Evolutionary conservation across 37 sponge, comb jelly and placozoan genomes (phyloP), one percentile per base, ranked within the genome.

Genomic region (Halisarca cf. caerulea): DNA sequence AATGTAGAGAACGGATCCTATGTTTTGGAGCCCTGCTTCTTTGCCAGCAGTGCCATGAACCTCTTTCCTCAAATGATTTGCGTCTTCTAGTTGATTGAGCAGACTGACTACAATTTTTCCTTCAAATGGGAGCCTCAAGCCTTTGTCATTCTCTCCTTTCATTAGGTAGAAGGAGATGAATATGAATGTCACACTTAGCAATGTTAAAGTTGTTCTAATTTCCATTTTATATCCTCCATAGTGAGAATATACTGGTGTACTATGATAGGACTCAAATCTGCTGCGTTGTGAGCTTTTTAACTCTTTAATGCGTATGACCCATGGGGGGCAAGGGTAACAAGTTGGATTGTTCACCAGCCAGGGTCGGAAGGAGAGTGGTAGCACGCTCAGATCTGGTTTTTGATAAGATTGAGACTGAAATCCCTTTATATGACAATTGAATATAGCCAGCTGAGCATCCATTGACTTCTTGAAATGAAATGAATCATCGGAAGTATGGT

Each of bases 221-320:
- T 47, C 9, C 84, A 83, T 83, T n/a, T 53, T 43, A 57, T 83
- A 83, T 37, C 84, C 84, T 44, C 84, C 84, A 68, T 21, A 69
- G 43, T 83, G 73, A 18, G 84, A 54, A 37, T 70, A 83, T 20
- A 83, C 27, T 15, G 84, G 73, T 14, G 43, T 32, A 53, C 84
- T 83, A 35, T 45, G 35, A 45, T 47, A 83, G n/a, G 38, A 2
- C 77, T 74, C 24, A 43, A 43, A 74, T 38, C 15, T 37, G 7
- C 3, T 25, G 44, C 32, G 21, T 25, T 74, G 39, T n/a, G n/a
- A n/a, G n/a, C n/a, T n/a, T n/a, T n/a, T n/a, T n/a, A n/a, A 69
- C 34, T 7, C 71, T 5, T 5, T 28, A 32, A 69, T 69, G 20
- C 34, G 25, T 1, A 74, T 74, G 42, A 74, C 77, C 77, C 77